Conservation (phyloP, 2,113 vertebrate species). For the Rynchops niger region DNA sequence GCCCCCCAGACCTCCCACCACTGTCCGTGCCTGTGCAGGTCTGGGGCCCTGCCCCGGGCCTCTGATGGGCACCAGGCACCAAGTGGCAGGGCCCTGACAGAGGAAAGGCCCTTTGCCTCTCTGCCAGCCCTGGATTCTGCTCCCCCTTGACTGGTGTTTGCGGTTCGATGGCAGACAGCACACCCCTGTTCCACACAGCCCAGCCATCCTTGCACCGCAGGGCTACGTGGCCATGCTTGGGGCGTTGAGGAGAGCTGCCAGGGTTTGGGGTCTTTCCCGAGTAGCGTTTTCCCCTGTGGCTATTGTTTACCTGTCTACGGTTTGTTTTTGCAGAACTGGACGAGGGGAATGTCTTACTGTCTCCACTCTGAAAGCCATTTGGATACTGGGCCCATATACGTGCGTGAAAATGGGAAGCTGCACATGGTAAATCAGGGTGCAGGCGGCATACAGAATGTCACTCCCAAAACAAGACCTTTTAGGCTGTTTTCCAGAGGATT, state of each 20-base stretch:
- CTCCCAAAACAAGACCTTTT: conserved; percentile 73
- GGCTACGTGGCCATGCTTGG: not conserved
- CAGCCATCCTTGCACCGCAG: not conserved
- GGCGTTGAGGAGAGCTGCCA: not conserved
- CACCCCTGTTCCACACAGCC: not conserved
- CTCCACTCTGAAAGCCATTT: conserved; percentile 64
- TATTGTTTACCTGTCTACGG: not conserved
- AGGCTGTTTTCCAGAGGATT: conserved; percentile 81
- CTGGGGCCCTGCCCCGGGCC: not conserved
- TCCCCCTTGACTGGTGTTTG: not conserved
- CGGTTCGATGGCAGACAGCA: not conserved
- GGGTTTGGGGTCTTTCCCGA: not conserved
- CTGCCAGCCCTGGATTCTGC: not conserved
- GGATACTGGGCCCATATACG: conserved; percentile 80
- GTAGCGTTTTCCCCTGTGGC: not conserved
- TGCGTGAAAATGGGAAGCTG: conserved; percentile 87
- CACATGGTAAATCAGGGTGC: conserved; percentile 76
- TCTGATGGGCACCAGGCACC: not conserved
- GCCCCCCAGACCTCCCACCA: not conserved
- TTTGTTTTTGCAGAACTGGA: conserved; percentile 16
- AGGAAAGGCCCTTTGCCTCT: not conserved
- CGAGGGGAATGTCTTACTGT: conserved; percentile 74
- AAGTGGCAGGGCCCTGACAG: not conserved
- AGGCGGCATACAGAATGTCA: conserved; percentile 58
- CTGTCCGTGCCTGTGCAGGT: not conserved